Evolutionary conservation across 2,888 invertebrate genomes (phyloP).

Genomic region (Eurois occulta): DNA sequence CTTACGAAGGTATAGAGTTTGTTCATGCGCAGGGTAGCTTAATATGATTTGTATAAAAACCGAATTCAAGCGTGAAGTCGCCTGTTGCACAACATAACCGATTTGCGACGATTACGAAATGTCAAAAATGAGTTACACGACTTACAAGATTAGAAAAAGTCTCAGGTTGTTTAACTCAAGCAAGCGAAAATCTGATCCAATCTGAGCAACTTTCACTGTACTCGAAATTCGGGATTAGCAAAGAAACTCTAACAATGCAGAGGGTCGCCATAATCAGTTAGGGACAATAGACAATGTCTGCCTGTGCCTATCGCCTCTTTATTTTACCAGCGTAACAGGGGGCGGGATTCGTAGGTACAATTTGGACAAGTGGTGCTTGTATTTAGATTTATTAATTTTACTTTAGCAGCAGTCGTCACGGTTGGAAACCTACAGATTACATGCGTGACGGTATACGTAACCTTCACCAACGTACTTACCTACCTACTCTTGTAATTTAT

Average conservation of each 20-base stretch:
- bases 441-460: constrained; percentile 35
- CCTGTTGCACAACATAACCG: neutral
- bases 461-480: constrained; percentile 46
- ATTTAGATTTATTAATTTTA: constrained; percentile 23
- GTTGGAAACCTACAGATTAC: constrained; percentile 35
- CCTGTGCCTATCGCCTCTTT: no score
- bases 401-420: constrained; percentile 40
- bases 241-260: neutral
- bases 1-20: constrained; percentile 92
- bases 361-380: constrained; percentile 4
- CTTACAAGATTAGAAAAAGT: no score
- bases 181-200: neutral
- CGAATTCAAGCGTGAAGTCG: neutral
- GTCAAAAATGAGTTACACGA: neutral
- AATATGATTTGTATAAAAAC: neutral
- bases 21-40: neutral
- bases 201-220: neutral
- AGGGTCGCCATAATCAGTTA: neutral
- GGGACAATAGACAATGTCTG: neutral
- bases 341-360: neutral
- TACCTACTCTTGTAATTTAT: constrained; percentile 35
- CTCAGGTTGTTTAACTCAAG: neutral
- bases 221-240: neutral
- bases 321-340: neutral
- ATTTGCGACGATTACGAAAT: neutral